phyloP scores from a whole-genome alignment of 1,140 invertebrate species.

The Oncopeltus fasciatus region DNA sequence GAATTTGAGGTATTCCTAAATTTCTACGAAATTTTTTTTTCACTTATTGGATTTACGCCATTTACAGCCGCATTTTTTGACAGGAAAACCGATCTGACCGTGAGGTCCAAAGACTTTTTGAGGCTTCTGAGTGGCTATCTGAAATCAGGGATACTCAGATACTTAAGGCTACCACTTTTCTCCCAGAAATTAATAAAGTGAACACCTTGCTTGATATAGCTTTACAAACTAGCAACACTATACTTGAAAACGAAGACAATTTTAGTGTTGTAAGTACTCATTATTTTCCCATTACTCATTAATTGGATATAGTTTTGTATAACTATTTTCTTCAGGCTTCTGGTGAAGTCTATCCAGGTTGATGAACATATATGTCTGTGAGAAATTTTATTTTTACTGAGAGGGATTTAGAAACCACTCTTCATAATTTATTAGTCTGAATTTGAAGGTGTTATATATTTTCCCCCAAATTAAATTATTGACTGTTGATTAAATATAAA shows the following conservation, averaged over 20 bases:
- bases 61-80: conserved; percentile 16
- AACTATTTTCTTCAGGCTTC: conserved; percentile 16
- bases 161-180: conserved; percentile 42
- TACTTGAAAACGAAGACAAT: conserved; percentile 36
- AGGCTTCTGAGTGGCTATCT: conserved; percentile 56
- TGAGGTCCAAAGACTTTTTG: conserved; percentile 64
- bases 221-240: conserved; percentile 42
- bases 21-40: background rate
- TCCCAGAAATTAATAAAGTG: conserved; percentile 44
- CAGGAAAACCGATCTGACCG: conserved; percentile 58
- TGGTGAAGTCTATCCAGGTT: too few species aligned
- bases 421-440: too few species aligned
- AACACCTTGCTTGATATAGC: conserved; percentile 50
- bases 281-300: background rate
- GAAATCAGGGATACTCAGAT: conserved; percentile 59
- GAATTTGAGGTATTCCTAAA: conserved; percentile 58
- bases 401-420: too few species aligned
- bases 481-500: too few species aligned
- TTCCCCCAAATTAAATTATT: too few species aligned
- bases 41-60: background rate
- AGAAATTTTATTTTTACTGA: too few species aligned
- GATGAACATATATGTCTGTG: too few species aligned
- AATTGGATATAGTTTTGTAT: background rate
- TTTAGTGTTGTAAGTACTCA: conserved; percentile 32
- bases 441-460: too few species aligned